Percentiles rank a stretch among this genome's conserved stretches.
These are phyloP conservation scores for Puma concolor DNA, from an alignment of 2,113 vertebrate species.

Conservation along the genomic window DNA sequence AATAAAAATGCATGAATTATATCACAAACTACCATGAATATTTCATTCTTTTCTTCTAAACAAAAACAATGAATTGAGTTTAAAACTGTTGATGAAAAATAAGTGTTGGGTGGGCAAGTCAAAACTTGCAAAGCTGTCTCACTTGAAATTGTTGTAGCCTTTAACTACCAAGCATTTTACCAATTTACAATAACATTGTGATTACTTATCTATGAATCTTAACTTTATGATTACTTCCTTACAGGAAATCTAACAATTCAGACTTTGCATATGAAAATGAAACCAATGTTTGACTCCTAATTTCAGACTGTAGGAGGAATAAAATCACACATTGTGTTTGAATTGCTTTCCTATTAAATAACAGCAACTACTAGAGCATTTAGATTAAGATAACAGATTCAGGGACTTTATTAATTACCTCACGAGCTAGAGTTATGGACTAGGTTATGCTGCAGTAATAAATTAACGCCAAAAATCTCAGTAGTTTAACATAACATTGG, in stretches of 20 bases:
- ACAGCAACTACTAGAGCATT: neutral
- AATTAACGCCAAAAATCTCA: neutral
- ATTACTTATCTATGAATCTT: neutral
- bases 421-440: neutral
- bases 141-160: neutral
- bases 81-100: conserved; percentile 61
- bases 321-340: neutral
- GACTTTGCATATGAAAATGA: conserved; percentile 8
- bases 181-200: neutral
- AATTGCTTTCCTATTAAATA: neutral
- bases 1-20: conserved; percentile 16
- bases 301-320: neutral
- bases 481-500: neutral
- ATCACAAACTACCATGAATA: conserved; percentile 41
- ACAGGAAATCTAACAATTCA: neutral
- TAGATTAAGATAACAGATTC: neutral
- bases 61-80: conserved; percentile 34
- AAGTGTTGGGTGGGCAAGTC: neutral
- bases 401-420: neutral
- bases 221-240: neutral
- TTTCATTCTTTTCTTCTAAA: conserved; percentile 12
- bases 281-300: neutral
- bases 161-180: neutral
- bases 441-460: neutral
- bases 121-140: neutral